These are phyloP conservation scores for Pseudoatta argentina DNA, from an alignment of 1,140 invertebrate genomes.

Conservation along the genomic window DNA sequence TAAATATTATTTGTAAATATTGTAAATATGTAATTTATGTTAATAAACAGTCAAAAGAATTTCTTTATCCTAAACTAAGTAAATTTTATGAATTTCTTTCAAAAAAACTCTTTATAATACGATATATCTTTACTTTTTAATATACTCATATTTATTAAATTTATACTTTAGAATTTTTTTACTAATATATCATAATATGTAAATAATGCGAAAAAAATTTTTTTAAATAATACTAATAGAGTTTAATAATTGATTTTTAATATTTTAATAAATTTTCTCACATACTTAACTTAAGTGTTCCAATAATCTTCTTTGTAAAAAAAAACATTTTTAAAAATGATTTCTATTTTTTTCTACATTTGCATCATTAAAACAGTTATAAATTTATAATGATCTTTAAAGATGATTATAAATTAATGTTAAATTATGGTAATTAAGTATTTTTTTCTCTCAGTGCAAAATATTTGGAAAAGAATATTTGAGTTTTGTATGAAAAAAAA, in stretches of 20 bases:
- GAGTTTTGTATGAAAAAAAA: not conserved
- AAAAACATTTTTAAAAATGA: not conserved
- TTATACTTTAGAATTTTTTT: not conserved
- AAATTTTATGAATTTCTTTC: not conserved
- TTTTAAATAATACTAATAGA: not conserved
- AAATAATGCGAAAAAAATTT: not conserved
- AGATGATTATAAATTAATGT: too few relatives aligned
- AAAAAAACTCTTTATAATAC: not conserved
- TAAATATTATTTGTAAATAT: not conserved
- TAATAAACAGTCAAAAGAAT: not conserved
- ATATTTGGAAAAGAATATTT: not conserved
- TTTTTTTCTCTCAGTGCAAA: too few relatives aligned
- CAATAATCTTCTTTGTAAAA: not conserved
- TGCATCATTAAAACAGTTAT: too few relatives aligned
- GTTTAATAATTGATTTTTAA: not conserved
- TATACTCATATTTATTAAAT: not conserved
- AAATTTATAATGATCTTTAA: too few relatives aligned
- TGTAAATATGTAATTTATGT: not conserved
- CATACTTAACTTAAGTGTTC: not conserved
- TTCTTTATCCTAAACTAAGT: not conserved
- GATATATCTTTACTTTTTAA: not conserved
- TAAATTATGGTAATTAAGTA: too few relatives aligned
- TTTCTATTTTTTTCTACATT: not conserved
- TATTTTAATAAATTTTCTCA: not conserved
- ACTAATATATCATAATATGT: not conserved